Conservation (phyloP, 2,888 invertebrate species). For the Ennomos fuscantarius region DNA sequence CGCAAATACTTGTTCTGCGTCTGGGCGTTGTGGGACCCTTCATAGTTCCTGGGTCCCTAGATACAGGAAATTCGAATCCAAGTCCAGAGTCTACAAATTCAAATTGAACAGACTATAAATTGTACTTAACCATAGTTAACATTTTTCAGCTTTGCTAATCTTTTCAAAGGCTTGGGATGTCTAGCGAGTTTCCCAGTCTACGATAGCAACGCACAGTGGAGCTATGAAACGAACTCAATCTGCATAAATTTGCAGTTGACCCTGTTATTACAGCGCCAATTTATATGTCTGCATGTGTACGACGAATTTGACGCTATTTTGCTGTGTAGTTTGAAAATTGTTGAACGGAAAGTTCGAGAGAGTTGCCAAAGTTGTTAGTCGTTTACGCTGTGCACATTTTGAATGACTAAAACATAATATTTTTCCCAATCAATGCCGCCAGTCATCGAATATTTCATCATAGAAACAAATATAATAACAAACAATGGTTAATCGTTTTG, state of each 20-base stretch:
- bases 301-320: slow-evolving; percentile 56
- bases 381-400: slow-evolving; percentile 30
- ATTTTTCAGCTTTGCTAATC: no score
- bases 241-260: slow-evolving; percentile 78
- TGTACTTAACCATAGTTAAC: no score
- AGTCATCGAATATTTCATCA: no score
- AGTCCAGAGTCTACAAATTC: no score
- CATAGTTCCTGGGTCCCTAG: no score
- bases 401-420: slow-evolving; percentile 1
- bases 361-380: slow-evolving; percentile 45
- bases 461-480: no score
- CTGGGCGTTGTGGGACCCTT: no score
- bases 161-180: background rate
- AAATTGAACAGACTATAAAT: no score
- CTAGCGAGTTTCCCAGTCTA: slow-evolving; percentile 7
- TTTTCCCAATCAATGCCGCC: background rate
- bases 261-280: slow-evolving; percentile 65
- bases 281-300: slow-evolving; percentile 45
- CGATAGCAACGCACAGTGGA: slow-evolving; percentile 55
- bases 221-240: slow-evolving; percentile 71
- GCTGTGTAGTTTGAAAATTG: slow-evolving; percentile 49
- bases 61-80: no score
- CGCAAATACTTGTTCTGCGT: no score
- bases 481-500: no score
- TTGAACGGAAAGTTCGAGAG: slow-evolving; percentile 44